Evolutionary conservation across 2,888 invertebrate species (phyloP), one percentile per base, ranked within the genome.

Genomic region (Branchellion lobata): DNA sequence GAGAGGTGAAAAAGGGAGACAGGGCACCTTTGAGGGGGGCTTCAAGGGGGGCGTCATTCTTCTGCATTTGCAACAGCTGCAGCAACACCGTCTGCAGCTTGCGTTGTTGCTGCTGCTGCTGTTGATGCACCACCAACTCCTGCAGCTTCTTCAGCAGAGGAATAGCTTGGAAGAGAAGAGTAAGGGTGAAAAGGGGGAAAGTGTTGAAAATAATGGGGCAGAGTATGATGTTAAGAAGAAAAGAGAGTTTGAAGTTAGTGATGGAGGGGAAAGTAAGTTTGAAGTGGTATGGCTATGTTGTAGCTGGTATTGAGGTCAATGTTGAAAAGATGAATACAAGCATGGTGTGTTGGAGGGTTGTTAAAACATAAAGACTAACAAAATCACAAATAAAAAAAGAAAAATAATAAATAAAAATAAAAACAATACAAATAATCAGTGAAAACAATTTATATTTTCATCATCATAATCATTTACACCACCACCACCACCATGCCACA

Each of bases 141-240:
- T 83, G 83, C 24, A 83, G 69, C 74, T 82, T 81, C 79, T 83
- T 82, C 29, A 83, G 81, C 51, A 82, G 77, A 36, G 82, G 81
- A 40, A 83, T 83, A 3, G 83, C 83, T 83, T n/a, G n/a, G n/a
- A n/a, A n/a, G n/a, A n/a, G n/a, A n/a, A n/a, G n/a, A n/a, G n/a
- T n/a, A n/a, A n/a, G n/a, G n/a, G n/a, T n/a, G n/a, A n/a, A n/a
- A n/a, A n/a, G n/a, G n/a, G n/a, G n/a, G n/a, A n/a, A n/a, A n/a
- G n/a, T n/a, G n/a, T n/a, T n/a, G n/a, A n/a, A n/a, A n/a, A n/a
- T n/a, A n/a, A n/a, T n/a, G n/a, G n/a, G n/a, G n/a, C n/a, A n/a
- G n/a, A n/a, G n/a, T n/a, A n/a, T n/a, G n/a, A n/a, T n/a, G n/a
- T n/a, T n/a, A n/a, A n/a, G n/a, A n/a, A n/a, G n/a, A n/a, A n/a